Conservation (phyloP, 2,113 vertebrate genomes). For the Platysternon megacephalum region DNA sequence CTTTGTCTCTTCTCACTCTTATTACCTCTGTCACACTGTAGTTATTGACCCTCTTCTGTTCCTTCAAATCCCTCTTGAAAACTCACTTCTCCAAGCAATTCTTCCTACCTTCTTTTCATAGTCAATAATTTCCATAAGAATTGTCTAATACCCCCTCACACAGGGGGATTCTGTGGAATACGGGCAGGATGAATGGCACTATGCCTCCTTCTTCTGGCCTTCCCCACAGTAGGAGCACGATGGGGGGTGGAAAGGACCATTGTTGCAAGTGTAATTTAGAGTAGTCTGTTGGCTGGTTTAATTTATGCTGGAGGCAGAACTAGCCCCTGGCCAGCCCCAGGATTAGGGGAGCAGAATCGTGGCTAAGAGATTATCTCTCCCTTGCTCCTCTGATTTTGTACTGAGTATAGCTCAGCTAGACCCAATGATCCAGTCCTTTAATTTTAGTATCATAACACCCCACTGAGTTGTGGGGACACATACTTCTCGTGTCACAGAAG, state of each 20-base stretch:
- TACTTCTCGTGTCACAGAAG: not conserved
- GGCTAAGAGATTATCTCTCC: not conserved
- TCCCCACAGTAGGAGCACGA: not conserved
- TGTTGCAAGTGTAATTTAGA: not conserved
- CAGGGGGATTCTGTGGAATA: conserved; percentile 21
- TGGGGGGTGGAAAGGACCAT: not conserved
- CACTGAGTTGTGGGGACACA: not conserved
- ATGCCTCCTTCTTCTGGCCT: not conserved
- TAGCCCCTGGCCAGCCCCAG: not conserved
- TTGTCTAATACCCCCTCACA: conserved; percentile 10
- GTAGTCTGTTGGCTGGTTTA: not conserved
- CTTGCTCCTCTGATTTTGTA: not conserved
- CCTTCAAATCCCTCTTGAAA: conserved; percentile 37
- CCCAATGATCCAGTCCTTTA: not conserved
- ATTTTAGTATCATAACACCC: not conserved
- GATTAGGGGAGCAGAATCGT: not conserved
- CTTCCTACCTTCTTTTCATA: conserved; percentile 18
- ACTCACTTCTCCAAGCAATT: not conserved
- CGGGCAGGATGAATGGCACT: not conserved
- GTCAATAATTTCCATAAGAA: conserved; percentile 24
- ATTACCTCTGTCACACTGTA: conserved; percentile 51
- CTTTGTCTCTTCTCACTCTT: conserved; percentile 32
- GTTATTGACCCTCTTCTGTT: conserved; percentile 28
- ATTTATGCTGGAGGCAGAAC: not conserved
- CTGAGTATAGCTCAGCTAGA: not conserved